Evolutionary conservation across 2,888 invertebrate genomes (phyloP), one percentile per base, ranked within the genome.

Genomic region (Hanleya hanleyi): DNA sequence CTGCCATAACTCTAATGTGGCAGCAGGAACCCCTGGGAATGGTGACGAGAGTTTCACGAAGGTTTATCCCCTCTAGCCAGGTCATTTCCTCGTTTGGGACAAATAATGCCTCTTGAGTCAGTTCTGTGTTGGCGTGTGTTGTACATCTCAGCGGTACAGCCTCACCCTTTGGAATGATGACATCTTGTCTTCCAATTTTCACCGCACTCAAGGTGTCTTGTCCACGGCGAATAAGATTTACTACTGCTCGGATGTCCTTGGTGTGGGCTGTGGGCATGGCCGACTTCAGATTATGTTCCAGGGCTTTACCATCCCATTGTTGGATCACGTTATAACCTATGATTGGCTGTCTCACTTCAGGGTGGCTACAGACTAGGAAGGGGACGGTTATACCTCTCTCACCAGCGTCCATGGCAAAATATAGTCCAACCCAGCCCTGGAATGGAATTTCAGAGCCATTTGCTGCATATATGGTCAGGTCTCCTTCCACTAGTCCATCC

Each of bases 361-460:
- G 62, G 62, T 62, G 62, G 36, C 36, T 62, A 32, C 7, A 33
- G 32, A 62, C 22, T 6, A 62, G 33, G 36, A 62, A 62, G 6
- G 33, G 62, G 9, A 62, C 62, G 12, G 7, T 62, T 22, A 62
- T 7, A 5, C 7, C 62, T 33, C 7, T 5, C 7, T 62, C 22
- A 35, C 36, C 32, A 12, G 9, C 12, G 7, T 62, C 9, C 6
- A 35, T 22, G 7, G 62, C 7, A 9, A 62, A 12, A 7, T 22
- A 32, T 9, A 62, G 22, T 32, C 22, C 62, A 22, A 62, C 62
- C 62, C 62, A 62, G 22, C 32, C 33, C 36, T 62, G 32, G 32
- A 62, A 62, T 9, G 62, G 62, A 33, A 62, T 62, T 9, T 57
- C 57, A 7, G 57, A 15, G 7, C 57, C 57, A 57, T 22, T 62